phyloP scores from a whole-genome alignment of 2,888 invertebrate species.

The Pardosa pseudoannulata region DNA sequence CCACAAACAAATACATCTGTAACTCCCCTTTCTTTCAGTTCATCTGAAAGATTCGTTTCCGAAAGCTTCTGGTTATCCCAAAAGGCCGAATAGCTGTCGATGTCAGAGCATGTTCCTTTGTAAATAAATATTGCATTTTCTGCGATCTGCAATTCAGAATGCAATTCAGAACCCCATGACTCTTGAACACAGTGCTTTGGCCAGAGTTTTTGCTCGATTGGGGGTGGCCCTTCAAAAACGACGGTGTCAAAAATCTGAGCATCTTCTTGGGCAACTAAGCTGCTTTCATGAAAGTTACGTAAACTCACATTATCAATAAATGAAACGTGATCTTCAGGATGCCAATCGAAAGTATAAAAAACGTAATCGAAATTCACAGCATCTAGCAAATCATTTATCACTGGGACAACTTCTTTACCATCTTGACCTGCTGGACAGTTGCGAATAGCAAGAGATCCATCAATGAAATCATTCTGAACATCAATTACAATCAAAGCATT shows the following conservation, averaged over 20 bases:
- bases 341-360: slow-evolving; percentile 98
- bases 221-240: slow-evolving; percentile 90
- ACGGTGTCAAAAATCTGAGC: slow-evolving; percentile 93
- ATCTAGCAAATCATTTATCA: slow-evolving; percentile 90
- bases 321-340: slow-evolving; percentile 95
- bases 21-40: slow-evolving; percentile 87
- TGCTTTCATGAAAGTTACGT: slow-evolving; percentile 85
- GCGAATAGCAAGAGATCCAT: slow-evolving; percentile 93
- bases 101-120: slow-evolving; percentile 94
- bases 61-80: slow-evolving; percentile 97
- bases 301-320: slow-evolving; percentile 94
- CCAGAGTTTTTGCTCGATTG: slow-evolving; percentile 90
- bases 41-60: slow-evolving; percentile 89
- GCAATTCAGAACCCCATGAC: slow-evolving; percentile 95
- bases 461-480: slow-evolving; percentile 98
- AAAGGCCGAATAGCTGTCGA: slow-evolving; percentile 98
- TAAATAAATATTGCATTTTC: slow-evolving; percentile 86
- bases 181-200: slow-evolving; percentile 97
- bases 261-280: slow-evolving; percentile 85
- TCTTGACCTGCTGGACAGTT: slow-evolving; percentile 94
- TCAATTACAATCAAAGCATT: slow-evolving; percentile 95
- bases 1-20: slow-evolving; percentile 97
- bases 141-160: slow-evolving; percentile 88
- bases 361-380: slow-evolving; percentile 89
- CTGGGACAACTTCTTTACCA: slow-evolving; percentile 89